A percentile compares a stretch with the other conserved stretches of the same genome.
Evolutionary conservation across 2,888 invertebrate species (phyloP).

Genomic region (Clostera curtula): DNA sequence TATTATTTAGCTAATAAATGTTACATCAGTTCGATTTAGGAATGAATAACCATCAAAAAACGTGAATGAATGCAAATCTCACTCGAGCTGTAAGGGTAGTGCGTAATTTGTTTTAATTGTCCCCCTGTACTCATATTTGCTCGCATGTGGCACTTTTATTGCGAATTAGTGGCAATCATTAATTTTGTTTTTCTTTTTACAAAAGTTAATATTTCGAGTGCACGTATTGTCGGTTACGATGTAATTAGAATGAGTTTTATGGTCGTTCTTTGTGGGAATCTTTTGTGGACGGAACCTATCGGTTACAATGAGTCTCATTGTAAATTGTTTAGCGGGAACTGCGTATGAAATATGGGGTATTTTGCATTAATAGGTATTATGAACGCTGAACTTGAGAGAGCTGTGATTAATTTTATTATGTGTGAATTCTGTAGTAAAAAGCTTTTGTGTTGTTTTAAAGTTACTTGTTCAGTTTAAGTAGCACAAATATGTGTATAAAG

Average conservation of each 20-base stretch:
- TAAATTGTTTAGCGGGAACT: slow-evolving; percentile 33
- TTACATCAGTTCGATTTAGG: slow-evolving; percentile 17
- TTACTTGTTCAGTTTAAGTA: no score
- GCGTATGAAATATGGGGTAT: slow-evolving; percentile 32
- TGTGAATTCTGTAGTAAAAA: slow-evolving; percentile 6
- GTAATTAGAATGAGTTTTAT: slow-evolving; percentile 50
- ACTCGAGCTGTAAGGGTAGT: slow-evolving; percentile 73
- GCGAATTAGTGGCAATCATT: slow-evolving; percentile 73
- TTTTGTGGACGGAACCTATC: slow-evolving; percentile 44
- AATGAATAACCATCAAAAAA: slow-evolving; percentile 51
- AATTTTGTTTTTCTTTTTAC: slow-evolving; percentile 70
- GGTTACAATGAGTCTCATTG: slow-evolving; percentile 50
- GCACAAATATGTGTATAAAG: no score
- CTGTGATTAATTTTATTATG: background rate
- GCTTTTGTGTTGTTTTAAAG: no score
- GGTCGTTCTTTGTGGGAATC: slow-evolving; percentile 36
- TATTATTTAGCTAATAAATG: slow-evolving; percentile 12
- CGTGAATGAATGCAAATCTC: slow-evolving; percentile 70
- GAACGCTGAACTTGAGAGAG: slow-evolving; percentile 7
- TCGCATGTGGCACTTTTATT: slow-evolving; percentile 75
- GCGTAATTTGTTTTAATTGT: slow-evolving; percentile 73
- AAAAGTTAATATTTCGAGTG: slow-evolving; percentile 65
- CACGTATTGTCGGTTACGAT: slow-evolving; percentile 42
- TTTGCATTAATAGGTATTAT: slow-evolving; percentile 19
- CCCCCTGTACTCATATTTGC: slow-evolving; percentile 57